Conservation (phyloP, 2,797 vertebrate genomes). For the Bradypus variegatus region DNA sequence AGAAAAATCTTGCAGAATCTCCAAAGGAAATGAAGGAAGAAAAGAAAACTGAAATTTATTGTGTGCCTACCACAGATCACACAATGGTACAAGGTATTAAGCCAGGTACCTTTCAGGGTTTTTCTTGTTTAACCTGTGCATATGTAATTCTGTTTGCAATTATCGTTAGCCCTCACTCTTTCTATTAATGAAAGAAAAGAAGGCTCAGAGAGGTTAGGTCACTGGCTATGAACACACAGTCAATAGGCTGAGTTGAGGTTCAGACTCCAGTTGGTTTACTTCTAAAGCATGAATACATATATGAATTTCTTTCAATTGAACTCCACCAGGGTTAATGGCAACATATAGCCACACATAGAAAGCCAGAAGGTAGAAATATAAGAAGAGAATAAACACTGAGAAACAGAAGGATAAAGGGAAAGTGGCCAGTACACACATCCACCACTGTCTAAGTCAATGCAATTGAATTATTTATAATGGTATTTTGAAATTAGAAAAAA, state of each 20-base stretch:
- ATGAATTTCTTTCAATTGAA: neutral
- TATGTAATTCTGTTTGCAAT: neutral
- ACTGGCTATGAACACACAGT: neutral
- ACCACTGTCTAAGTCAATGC: neutral
- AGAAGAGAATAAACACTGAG: neutral
- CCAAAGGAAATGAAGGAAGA: neutral
- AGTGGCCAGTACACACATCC: slow-evolving; percentile 32
- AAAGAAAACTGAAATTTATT: neutral
- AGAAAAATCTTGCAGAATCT: neutral
- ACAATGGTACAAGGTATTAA: neutral
- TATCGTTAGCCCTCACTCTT: neutral
- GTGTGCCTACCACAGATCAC: neutral
- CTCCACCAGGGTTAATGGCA: neutral
- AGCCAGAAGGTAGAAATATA: slow-evolving; percentile 33
- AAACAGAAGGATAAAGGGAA: slow-evolving; percentile 30
- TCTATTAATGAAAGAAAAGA: neutral
- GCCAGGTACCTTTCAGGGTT: neutral
- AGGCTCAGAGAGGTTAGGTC: neutral
- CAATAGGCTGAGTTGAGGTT: neutral
- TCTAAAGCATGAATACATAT: neutral
- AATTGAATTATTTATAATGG: slow-evolving; percentile 59
- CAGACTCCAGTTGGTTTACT: neutral
- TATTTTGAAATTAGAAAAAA: slow-evolving; percentile 59
- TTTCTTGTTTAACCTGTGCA: neutral
- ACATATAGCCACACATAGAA: neutral